A percentile compares a stretch with the other conserved stretches of the same genome.
These are phyloP conservation scores for Dinocampus coccinellae DNA, from an alignment of 2,888 invertebrate genomes.

Conservation along the genomic window DNA sequence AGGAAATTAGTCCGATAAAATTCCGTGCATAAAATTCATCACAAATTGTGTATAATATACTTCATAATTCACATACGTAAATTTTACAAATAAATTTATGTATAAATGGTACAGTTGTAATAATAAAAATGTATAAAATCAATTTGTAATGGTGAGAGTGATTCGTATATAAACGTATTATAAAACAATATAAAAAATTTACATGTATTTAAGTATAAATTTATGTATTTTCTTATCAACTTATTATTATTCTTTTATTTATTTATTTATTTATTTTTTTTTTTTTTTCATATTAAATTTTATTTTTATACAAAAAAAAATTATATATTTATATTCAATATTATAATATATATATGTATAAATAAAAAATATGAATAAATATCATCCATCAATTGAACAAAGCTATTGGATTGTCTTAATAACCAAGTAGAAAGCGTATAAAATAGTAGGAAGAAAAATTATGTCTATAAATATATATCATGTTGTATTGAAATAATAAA, in stretches of 20 bases:
- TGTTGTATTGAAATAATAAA: neutral
- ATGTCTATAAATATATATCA: neutral
- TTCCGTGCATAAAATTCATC: neutral
- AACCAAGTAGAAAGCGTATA: constrained; percentile 59
- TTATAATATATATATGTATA: neutral
- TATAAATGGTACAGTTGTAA: too few relatives aligned
- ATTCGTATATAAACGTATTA: too few relatives aligned
- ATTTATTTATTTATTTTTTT: neutral
- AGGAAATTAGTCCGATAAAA: constrained; percentile 3
- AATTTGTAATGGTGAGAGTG: too few relatives aligned
- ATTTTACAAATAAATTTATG: neutral
- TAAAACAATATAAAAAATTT: too few relatives aligned
- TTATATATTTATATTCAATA: neutral
- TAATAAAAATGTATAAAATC: too few relatives aligned
- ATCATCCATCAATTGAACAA: neutral
- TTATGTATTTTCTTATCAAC: neutral
- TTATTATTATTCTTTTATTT: neutral
- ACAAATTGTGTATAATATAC: neutral
- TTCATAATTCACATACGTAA: neutral
- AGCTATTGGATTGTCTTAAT: constrained; percentile 36
- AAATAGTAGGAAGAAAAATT: constrained; percentile 54
- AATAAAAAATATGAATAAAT: neutral
- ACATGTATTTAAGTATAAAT: too few relatives aligned
- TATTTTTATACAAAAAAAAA: too few relatives aligned
- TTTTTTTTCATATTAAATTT: neutral